Conservation (phyloP, 2,797 vertebrate genomes). For the Clarias pachynema region DNA sequence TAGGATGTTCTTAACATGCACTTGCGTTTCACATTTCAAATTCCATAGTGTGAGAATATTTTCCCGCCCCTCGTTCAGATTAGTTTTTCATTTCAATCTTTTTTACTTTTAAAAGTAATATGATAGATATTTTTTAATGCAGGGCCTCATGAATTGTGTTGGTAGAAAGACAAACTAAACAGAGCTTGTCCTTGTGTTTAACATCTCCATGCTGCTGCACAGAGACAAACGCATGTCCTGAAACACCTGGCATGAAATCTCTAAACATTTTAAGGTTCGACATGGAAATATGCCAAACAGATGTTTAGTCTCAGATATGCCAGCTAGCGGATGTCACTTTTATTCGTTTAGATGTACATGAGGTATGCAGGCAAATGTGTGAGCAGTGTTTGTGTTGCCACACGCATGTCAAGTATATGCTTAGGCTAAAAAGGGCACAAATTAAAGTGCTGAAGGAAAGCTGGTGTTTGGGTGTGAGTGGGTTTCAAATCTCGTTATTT, state of each 20-base stretch:
- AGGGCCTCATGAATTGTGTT: no score
- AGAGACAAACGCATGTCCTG: background rate
- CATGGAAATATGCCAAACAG: slow-evolving; percentile 4
- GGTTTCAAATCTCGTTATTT: background rate
- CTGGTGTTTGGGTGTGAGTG: background rate
- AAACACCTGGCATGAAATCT: background rate
- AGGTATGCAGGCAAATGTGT: background rate
- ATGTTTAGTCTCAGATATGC: slow-evolving; percentile 11
- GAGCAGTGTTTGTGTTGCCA: background rate
- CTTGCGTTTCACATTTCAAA: background rate
- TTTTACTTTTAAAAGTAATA: background rate
- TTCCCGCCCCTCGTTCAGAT: background rate
- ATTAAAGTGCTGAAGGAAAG: slow-evolving; percentile 7
- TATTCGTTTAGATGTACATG: background rate
- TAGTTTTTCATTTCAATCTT: no score
- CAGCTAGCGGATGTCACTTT: background rate
- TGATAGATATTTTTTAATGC: background rate
- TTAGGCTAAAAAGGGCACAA: background rate
- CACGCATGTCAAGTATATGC: background rate
- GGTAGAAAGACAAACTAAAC: background rate
- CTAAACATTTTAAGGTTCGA: background rate
- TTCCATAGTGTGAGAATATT: background rate
- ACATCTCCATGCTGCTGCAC: background rate
- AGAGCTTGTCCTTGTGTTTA: background rate
- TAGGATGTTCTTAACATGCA: background rate